Base-by-base conservation (phyloP, 2,888 invertebrate genomes). In the Mycalesis mineus region DNA sequence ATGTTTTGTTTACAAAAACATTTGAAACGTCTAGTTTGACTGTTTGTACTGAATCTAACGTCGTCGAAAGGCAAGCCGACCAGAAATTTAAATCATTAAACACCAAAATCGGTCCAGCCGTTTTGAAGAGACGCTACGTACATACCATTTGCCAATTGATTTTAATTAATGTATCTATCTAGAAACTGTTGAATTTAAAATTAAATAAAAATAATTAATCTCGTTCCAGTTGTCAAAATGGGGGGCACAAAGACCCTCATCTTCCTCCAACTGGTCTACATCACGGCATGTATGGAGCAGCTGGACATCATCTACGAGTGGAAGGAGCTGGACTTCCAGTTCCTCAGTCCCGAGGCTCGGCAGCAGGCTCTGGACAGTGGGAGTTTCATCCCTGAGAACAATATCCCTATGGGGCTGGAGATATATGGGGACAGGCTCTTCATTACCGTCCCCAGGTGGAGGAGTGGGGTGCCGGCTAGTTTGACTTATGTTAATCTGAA, bases 361-460 rank as follows among this genome's bases (percentile, higher is more conserved):
- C 88, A 90, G 72, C 84, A 91, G 52, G 94, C 94, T 15, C 82
- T 94, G 40, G 85, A 88, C 31, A 86, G 81, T 50, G 90, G 91
- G 62, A 84, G 85, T 61, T 95, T 93, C 69, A 91, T 94, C 37
- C 94, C 92, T 8, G 92, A 92, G 72, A 93, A 94, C 75, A 94
- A 94, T 63, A 88, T 95, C 22, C 95, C 95, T 0, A 91, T 95
- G 73, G 95, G 95, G 0, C 65, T 95, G 65, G 95, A 95, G 78
- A 92, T 95, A 9, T 92, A 92, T 66, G 91, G 88, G 42, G 91
- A 94, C 63, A 90, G 93, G 63, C 76, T 95, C 64, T 95, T 95
- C 71, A 79, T 95, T 13, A 94, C 95, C 0, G 91, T 95, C 52
- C 95, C 95, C 1, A 91, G 95, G 66, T 95, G 95, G 95, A 92